Evolutionary conservation across 1,140 invertebrate genomes (phyloP).

Genomic region (Berghia stephanieae): DNA sequence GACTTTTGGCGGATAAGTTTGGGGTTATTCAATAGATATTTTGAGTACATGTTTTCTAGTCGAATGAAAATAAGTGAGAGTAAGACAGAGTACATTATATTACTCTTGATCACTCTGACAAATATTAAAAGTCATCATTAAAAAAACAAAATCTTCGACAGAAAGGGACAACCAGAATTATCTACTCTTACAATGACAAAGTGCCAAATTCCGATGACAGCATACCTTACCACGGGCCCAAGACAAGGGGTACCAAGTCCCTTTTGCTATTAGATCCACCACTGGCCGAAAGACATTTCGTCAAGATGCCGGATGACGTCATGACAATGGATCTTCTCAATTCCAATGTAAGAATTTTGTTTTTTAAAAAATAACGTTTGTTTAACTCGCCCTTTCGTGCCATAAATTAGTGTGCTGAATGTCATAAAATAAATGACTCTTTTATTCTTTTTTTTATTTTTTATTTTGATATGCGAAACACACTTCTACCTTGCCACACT

Average conservation of each 20-base stretch:
- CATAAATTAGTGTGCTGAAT: too few relatives aligned
- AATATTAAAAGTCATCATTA: too few relatives aligned
- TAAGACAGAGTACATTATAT: background rate
- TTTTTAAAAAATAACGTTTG: too few relatives aligned
- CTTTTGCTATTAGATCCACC: constrained; percentile 5
- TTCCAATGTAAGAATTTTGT: constrained; percentile 15
- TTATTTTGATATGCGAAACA: too few relatives aligned
- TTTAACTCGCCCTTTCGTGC: too few relatives aligned
- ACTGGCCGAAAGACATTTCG: too few relatives aligned
- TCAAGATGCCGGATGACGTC: background rate
- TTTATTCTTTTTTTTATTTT: too few relatives aligned
- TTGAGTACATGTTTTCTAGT: background rate
- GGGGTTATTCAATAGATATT: background rate
- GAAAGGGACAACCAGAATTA: constrained; percentile 2
- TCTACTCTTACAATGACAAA: background rate
- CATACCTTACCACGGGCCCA: constrained; percentile 11
- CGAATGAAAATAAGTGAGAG: background rate
- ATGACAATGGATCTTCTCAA: constrained; percentile 1
- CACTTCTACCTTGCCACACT: too few relatives aligned
- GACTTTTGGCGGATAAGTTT: background rate
- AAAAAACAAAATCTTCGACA: too few relatives aligned
- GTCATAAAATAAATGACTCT: too few relatives aligned
- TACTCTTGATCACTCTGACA: too few relatives aligned
- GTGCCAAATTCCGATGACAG: background rate
- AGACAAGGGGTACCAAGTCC: background rate